Evolutionary conservation across 2,888 invertebrate species (phyloP), one percentile per base, ranked within the genome.

Genomic region (Tinea trinotella): DNA sequence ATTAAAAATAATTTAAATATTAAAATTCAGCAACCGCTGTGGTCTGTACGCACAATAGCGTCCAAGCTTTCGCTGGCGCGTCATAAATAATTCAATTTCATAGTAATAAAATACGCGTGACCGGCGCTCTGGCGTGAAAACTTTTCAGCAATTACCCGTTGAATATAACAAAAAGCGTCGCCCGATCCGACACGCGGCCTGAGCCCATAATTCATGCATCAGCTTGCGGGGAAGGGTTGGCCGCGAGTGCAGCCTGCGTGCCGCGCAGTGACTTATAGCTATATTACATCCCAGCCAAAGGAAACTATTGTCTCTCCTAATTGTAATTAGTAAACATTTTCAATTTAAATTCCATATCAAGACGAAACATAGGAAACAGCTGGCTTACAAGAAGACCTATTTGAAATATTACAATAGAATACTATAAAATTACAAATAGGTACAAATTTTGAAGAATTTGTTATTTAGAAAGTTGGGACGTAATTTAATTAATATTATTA

Each of bases 81-180:
- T 75, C 77, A 81, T 85, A 84, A 85, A 85, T 84, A 73, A 85
- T 85, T 85, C 84, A 85, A 85, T 84, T 84, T 82, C 76, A 82
- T 83, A 81, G 84, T 83, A 84, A 85, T 85, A 84, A 85, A 85
- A 85, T 81, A 83, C 79, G 84, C 81, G 80, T 82, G 84, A 81
- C 81, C 80, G 73, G 69, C 69, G 74, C 71, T 70, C 69, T 74
- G 76, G 79, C 79, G 83, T 80, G 85, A 85, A 83, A 84, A 83
- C 79, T 83, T 84, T 85, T 85, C 84, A 85, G 81, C 80, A 83
- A 84, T 84, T 84, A 83, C 71, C 77, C 79, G 74, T 79, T 76
- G 80, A 75, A 80, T 81, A 74, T 83, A 80, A 81, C 83, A 80
- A 84, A 84, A 85, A 81, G 76, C 76, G 68, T 68, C 68, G 76